Conservation (phyloP, 2,888 invertebrate genomes). For the Acheta domesticus region DNA sequence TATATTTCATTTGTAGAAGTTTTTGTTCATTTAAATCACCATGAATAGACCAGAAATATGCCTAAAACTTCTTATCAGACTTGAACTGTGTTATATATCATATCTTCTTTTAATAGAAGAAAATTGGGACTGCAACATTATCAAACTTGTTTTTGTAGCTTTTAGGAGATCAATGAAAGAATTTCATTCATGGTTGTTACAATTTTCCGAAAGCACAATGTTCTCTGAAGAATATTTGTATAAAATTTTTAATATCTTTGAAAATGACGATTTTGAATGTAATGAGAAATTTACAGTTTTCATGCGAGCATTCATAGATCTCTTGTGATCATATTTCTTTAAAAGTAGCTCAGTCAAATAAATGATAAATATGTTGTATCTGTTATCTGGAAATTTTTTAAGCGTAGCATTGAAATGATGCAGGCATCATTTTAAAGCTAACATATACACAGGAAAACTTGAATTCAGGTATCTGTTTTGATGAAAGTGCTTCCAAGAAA, state of each 20-base stretch:
- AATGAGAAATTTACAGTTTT: not conserved
- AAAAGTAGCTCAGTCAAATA: not conserved
- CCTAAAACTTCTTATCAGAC: not conserved
- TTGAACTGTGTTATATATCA: not conserved
- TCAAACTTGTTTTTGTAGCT: not conserved
- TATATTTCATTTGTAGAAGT: too few species aligned
- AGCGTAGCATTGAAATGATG: not conserved
- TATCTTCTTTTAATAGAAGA: not conserved
- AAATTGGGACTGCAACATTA: not conserved
- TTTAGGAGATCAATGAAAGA: not conserved
- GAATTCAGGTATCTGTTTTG: constrained; percentile 10
- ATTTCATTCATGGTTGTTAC: not conserved
- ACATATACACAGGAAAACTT: not conserved
- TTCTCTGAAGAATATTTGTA: constrained; percentile 18
- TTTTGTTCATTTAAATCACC: too few species aligned
- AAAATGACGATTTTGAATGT: not conserved
- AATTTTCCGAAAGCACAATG: not conserved
- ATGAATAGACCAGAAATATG: not conserved
- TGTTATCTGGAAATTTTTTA: not conserved
- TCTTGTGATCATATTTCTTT: not conserved
- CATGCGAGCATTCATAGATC: not conserved
- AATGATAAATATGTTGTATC: not conserved
- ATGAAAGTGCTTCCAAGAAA: constrained; percentile 31
- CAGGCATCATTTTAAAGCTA: not conserved
- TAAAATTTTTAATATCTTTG: not conserved